Percentiles rank a stretch among this genome's conserved stretches.
These are phyloP conservation scores for Taenioides sp. DNA, from an alignment of 2,797 vertebrate species.

Conservation along the genomic window DNA sequence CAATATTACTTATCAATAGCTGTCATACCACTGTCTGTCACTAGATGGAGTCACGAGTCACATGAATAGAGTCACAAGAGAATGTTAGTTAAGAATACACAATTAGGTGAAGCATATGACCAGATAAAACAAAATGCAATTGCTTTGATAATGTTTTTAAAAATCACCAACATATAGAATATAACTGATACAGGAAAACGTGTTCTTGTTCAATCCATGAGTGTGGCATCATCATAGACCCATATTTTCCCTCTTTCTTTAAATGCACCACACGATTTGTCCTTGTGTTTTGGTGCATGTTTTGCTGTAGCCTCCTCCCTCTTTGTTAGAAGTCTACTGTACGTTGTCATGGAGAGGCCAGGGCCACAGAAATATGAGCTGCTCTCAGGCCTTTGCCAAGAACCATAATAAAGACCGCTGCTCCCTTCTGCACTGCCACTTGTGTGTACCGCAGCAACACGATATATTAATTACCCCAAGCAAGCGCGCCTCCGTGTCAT, in stretches of 20 bases:
- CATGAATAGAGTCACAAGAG: background rate
- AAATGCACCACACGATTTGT: background rate
- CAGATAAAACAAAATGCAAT: background rate
- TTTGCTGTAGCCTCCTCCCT: conserved; percentile 50
- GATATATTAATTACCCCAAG: conserved; percentile 70
- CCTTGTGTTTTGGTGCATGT: background rate
- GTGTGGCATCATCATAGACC: background rate
- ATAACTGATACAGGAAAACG: background rate
- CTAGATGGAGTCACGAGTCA: conserved; percentile 1
- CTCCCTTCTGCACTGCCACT: conserved; percentile 37
- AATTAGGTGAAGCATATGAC: background rate
- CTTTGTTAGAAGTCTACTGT: conserved; percentile 45
- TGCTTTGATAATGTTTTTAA: background rate
- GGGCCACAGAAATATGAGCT: conserved; percentile 48
- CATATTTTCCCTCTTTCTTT: background rate
- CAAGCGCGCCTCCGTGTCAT: conserved; percentile 59
- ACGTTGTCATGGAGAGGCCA: conserved; percentile 59
- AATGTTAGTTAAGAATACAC: background rate
- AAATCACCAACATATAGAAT: background rate
- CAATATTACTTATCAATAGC: background rate
- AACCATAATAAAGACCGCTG: conserved; percentile 59
- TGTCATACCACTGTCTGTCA: background rate
- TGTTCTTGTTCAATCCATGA: background rate
- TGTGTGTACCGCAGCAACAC: conserved; percentile 52
- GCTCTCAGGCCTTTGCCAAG: conserved; percentile 41